Evolutionary conservation across 2,888 invertebrate species (phyloP).

Genomic region (Tenodera sinensis): DNA sequence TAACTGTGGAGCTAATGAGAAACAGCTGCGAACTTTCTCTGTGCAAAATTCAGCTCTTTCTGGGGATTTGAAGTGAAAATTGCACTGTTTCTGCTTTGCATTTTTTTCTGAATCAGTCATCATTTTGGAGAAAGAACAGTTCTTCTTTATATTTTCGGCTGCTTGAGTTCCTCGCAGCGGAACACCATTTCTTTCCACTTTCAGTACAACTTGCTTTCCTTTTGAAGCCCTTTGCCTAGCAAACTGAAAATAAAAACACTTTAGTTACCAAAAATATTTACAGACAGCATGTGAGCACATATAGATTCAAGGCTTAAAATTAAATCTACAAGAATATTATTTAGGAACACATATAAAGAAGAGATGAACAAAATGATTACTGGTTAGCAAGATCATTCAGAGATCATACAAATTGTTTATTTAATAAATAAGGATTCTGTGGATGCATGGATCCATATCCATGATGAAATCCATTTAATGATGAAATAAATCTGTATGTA

Average conservation of each 20-base stretch:
- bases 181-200: slow-evolving; percentile 36
- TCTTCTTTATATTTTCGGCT: neutral
- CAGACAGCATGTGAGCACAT: too few species aligned
- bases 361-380: too few species aligned
- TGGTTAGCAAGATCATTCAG: too few species aligned
- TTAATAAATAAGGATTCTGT: too few species aligned
- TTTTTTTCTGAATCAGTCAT: neutral
- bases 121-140: neutral
- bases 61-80: neutral
- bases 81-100: neutral
- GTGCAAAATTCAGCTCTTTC: neutral
- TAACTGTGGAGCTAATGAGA: neutral
- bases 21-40: neutral
- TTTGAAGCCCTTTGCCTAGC: slow-evolving; percentile 38
- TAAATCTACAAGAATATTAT: too few species aligned
- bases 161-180: neutral
- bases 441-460: too few species aligned
- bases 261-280: neutral
- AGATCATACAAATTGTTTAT: too few species aligned
- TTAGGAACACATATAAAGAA: too few species aligned
- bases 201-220: slow-evolving; percentile 43
- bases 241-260: slow-evolving; percentile 26
- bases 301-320: too few species aligned
- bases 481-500: too few species aligned
- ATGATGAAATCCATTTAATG: too few species aligned